Evolutionary conservation across 2,113 vertebrate genomes (phyloP).

Genomic region (Odontesthes bonariensis): DNA sequence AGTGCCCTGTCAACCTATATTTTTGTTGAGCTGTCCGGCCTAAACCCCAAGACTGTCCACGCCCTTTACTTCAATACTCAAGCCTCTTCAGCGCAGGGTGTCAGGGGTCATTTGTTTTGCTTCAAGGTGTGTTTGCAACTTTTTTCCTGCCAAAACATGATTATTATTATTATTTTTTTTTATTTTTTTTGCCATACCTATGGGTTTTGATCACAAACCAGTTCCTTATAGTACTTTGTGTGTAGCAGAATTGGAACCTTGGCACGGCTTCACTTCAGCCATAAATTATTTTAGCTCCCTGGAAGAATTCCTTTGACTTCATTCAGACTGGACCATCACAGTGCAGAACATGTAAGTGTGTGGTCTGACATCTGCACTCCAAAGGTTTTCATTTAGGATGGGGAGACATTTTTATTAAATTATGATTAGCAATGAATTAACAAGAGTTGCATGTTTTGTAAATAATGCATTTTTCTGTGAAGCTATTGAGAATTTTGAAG

Average conservation of each 20-base stretch:
- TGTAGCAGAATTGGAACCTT: background rate
- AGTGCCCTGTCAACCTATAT: slow-evolving; percentile 47
- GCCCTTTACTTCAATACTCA: slow-evolving; percentile 17
- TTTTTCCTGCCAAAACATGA: slow-evolving; percentile 22
- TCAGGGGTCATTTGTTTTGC: slow-evolving; percentile 8
- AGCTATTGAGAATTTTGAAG: too few species aligned
- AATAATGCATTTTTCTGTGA: too few species aligned
- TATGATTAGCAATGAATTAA: too few species aligned
- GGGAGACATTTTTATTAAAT: too few species aligned
- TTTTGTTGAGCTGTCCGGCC: slow-evolving; percentile 48
- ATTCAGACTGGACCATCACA: background rate
- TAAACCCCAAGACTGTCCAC: slow-evolving; percentile 5
- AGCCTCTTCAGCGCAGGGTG: slow-evolving; percentile 8
- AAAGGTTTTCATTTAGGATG: background rate
- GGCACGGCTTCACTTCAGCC: background rate
- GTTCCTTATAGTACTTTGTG: background rate
- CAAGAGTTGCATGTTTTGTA: too few species aligned
- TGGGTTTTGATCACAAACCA: background rate
- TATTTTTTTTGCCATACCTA: slow-evolving; percentile 9
- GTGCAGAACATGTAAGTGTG: background rate
- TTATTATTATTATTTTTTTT: background rate
- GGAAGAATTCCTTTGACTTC: background rate
- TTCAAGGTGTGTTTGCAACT: slow-evolving; percentile 15
- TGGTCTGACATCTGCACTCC: background rate
- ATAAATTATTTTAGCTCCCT: background rate